A percentile compares a stretch with the other conserved stretches of the same genome.
phyloP scores from a whole-genome alignment of 2,888 invertebrate species.

The Andrena praecox region DNA sequence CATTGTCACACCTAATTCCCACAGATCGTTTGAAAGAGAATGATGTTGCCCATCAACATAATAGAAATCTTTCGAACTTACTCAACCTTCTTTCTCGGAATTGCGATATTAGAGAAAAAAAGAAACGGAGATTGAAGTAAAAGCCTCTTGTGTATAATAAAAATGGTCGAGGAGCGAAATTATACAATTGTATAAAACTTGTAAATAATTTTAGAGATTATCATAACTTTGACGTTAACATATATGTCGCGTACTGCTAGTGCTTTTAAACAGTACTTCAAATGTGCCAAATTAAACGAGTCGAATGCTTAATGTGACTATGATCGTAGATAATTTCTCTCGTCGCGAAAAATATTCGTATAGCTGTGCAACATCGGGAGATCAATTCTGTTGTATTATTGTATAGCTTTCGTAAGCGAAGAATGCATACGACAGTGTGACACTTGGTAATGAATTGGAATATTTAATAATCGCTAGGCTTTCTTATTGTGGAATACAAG shows the following conservation, averaged over 20 bases:
- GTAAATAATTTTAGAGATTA: slow-evolving; percentile 57
- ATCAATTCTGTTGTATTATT: slow-evolving; percentile 52
- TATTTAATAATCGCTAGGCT: slow-evolving; percentile 56
- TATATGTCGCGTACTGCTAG: slow-evolving; percentile 27
- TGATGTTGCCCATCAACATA: slow-evolving; percentile 17
- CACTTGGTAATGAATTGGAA: slow-evolving; percentile 39
- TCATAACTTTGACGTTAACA: slow-evolving; percentile 34
- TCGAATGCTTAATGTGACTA: slow-evolving; percentile 42
- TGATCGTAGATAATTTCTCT: slow-evolving; percentile 69
- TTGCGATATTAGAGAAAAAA: not conserved
- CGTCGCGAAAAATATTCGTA: slow-evolving; percentile 59
- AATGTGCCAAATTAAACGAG: slow-evolving; percentile 56
- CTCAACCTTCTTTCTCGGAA: not conserved
- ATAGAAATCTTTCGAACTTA: not conserved
- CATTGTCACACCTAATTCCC: slow-evolving; percentile 67
- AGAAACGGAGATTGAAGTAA: not conserved
- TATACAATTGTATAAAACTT: slow-evolving; percentile 46
- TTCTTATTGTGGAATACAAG: slow-evolving; percentile 48
- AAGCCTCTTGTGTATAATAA: slow-evolving; percentile 14
- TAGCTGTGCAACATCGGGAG: slow-evolving; percentile 65
- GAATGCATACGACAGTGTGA: slow-evolving; percentile 51
- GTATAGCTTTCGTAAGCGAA: slow-evolving; percentile 49
- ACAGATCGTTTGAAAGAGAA: slow-evolving; percentile 34
- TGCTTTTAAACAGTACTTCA: slow-evolving; percentile 24
- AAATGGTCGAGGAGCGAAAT: slow-evolving; percentile 23